Base-by-base conservation (phyloP, 2,113 vertebrate species). In the Zosterops pallidus region DNA sequence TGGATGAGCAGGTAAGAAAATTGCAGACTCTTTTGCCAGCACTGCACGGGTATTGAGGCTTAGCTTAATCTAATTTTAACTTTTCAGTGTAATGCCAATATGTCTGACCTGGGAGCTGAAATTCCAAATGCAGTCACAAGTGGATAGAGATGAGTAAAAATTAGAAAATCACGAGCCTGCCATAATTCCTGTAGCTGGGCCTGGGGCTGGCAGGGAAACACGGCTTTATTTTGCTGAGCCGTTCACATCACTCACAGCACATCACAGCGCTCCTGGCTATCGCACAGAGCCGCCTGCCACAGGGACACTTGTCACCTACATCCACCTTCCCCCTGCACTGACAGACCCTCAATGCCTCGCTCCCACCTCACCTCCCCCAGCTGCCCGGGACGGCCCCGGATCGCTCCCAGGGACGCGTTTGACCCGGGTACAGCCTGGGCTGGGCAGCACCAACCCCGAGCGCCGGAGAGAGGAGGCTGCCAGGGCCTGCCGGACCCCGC, bases 111-210 rank as follows among this genome's bases (percentile, higher is more conserved):
- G 25, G n/a, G 26, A 65, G 22, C 16, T 63, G 25, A 29, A n/a
- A 83, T 62, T 63, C 64, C n/a, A 65, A 64, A 71, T 22, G 33
- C 52, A 35, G 35, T 5, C 26, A 46, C 31, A 44, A 56, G 9
- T 1, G 28, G 33, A 20, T 1, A 50, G 26, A 28, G 2, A 28
- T 0, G 12, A 75, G 21, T 7, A 59, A 70, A 80, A 83, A 52
- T 2, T 3, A 6, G 3, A 18, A 21, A 37, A 16, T 6, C 6
- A 14, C 0, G 0, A 33, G 41, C 15, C 20, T 33, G 28, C 17
- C 2, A 1, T 9, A 11, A 16, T 37, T 31, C 31, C 68, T 42
- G 26, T 1, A 21, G 52, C 64, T 29, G 18, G 23, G 16, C 9
- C 41, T 20, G 60, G 31, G n/a, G 20, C 13, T 12, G 39, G 35